These are phyloP conservation scores for Sitobion miscanthi DNA, from an alignment of 1,140 invertebrate genomes.

Conservation along the genomic window DNA sequence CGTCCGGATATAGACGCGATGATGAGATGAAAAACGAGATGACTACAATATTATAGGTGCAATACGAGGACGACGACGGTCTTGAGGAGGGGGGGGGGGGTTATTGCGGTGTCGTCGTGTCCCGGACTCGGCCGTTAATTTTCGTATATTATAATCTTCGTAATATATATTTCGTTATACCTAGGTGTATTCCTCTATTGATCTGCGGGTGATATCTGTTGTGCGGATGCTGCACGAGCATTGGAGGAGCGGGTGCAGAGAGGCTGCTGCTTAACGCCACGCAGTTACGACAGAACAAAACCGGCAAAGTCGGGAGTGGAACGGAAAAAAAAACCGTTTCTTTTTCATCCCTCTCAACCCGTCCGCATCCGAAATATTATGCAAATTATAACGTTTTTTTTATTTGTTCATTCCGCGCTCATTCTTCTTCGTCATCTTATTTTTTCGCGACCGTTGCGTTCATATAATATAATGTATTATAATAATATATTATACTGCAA, in stretches of 20 bases:
- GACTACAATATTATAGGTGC: not conserved
- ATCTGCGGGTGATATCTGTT: constrained; percentile 44
- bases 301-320: not conserved
- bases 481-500: too few species aligned
- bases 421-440: constrained; percentile 14
- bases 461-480: not conserved
- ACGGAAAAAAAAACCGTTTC: constrained; percentile 52
- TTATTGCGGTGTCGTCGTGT: not conserved
- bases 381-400: constrained; percentile 55
- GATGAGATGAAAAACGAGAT: constrained; percentile 54
- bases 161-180: not conserved
- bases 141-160: constrained; percentile 38
- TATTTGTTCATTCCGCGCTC: not conserved
- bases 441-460: constrained; percentile 28
- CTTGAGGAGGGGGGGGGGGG: not conserved
- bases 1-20: not conserved
- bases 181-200: constrained; percentile 7
- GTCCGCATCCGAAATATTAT: constrained; percentile 40
- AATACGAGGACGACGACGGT: not conserved
- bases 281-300: constrained; percentile 5
- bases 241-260: not conserved
- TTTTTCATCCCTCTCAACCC: constrained; percentile 36
- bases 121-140: constrained; percentile 46
- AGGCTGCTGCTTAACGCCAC: not conserved
- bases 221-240: constrained; percentile 8